These are phyloP conservation scores for Drosophila koepferae DNA, from an alignment of 2,888 invertebrate genomes.

Conservation along the genomic window DNA sequence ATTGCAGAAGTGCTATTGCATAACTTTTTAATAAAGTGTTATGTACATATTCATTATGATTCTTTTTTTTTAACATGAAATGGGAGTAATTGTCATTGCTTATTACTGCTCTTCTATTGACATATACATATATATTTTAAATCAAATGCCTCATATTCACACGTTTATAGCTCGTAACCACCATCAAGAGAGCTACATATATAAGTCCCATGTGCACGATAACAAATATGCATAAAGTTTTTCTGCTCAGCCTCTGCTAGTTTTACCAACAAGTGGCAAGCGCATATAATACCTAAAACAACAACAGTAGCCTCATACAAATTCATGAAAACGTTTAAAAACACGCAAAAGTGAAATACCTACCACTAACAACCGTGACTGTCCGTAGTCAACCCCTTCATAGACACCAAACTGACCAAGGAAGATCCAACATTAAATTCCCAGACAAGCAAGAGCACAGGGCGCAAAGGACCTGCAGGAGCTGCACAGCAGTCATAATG, in stretches of 20 bases:
- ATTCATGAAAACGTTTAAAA: conserved; percentile 73
- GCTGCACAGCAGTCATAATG: conserved; percentile 57
- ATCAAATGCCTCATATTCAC: background rate
- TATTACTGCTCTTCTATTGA: no score
- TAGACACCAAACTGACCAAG: conserved; percentile 22
- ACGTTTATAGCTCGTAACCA: background rate
- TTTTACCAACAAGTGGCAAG: conserved; percentile 61
- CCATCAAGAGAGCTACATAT: background rate
- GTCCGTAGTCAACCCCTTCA: background rate
- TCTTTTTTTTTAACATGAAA: background rate
- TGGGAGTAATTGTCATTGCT: background rate
- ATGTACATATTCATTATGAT: background rate
- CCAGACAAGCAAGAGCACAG: conserved; percentile 59
- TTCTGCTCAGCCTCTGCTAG: conserved; percentile 41
- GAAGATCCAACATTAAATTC: conserved; percentile 66
- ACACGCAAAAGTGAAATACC: conserved; percentile 63
- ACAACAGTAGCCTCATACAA: conserved; percentile 36
- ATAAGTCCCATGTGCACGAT: conserved; percentile 4
- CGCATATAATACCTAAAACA: conserved; percentile 39
- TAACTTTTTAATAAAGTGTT: conserved; percentile 9
- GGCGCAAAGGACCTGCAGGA: conserved; percentile 8
- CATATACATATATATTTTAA: background rate
- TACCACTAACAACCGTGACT: background rate
- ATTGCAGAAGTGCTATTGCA: background rate
- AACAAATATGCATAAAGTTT: conserved; percentile 27